Evolutionary conservation across 2,797 vertebrate genomes (phyloP).

Genomic region (Lepilemur ruficaudatus): DNA sequence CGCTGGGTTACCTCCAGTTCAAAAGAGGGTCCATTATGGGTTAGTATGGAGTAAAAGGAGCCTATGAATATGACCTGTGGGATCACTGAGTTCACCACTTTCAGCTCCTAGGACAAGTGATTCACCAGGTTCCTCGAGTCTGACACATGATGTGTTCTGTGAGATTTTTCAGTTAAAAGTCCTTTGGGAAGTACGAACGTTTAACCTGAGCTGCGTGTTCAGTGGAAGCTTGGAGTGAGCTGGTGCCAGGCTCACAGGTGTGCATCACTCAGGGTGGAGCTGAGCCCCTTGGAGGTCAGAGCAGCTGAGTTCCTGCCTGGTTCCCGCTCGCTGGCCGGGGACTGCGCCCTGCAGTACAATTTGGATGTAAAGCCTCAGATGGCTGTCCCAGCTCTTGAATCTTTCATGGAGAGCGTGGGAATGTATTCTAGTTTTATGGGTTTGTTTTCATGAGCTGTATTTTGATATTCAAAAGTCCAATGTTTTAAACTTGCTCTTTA

Average conservation of each 20-base stretch:
- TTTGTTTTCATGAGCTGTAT: conserved; percentile 42
- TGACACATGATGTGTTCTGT: not conserved
- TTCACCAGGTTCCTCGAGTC: not conserved
- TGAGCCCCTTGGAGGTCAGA: fast-evolving
- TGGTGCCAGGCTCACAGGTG: too few relatives aligned
- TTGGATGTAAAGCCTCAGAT: not conserved
- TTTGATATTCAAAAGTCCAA: conserved; percentile 41
- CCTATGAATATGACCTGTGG: too few relatives aligned
- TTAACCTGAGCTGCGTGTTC: not conserved
- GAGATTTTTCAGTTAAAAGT: not conserved
- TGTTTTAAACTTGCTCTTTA: not conserved
- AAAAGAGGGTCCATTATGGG: too few relatives aligned
- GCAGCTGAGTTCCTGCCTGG: not conserved
- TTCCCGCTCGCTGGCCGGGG: not conserved
- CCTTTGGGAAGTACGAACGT: not conserved
- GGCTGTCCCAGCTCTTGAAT: not conserved
- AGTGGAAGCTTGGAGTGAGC: not conserved
- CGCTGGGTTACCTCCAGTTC: too few relatives aligned
- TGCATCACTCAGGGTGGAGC: fast-evolving
- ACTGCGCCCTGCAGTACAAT: not conserved
- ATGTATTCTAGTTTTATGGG: not conserved
- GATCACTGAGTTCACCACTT: too few relatives aligned
- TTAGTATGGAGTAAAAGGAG: too few relatives aligned
- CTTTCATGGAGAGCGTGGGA: conserved; percentile 2
- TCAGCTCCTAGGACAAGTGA: too few relatives aligned